Base-by-base conservation (phyloP, 2,113 vertebrate genomes). In the Oxyruncus cristatus region DNA sequence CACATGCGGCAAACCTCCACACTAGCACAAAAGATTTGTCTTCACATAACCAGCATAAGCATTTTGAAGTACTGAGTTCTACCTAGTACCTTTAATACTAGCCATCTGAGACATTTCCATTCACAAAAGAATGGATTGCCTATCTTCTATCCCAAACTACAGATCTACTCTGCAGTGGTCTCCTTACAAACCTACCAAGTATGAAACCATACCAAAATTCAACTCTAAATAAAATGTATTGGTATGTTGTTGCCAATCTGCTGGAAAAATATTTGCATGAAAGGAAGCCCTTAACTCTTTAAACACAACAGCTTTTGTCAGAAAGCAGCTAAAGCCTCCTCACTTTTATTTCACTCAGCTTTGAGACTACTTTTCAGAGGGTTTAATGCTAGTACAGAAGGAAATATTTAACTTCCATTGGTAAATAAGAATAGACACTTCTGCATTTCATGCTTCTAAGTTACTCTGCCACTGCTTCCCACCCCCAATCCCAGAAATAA, bases 21-120 rank as follows among this genome's bases (percentile, higher is more conserved):
- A 78, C 35, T 42, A 68, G 79, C 59, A 88, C 5, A 6, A 73
- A 77, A 92, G 81, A 94, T 86, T 93, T 82, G 50, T 92, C 83
- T 55, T 92, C 66, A 94, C 23, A 65, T 49, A 71, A 89, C 33
- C 86, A 87, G 59, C 85, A 90, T 39, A 66, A 86, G 35, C 68
- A 85, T 39, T 93, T 7, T 59, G 46, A 85, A 93, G 77, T 67
- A 90, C 32, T 65, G 68, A 90, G 24, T 55, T 81, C 75, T 80
- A 56, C 50, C 52, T 89, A 90, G 56, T 77, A 84, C 22, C 62
- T 89, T 89, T 92, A 95, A 96, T 88, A 95, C 91, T 85, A 94
- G 78, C 76, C 66, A 92, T 32, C 62, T 4, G 8, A 53, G 66
- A 87, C 61, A 80, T 42, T 82, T 80, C 50, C 44, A 41, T 80